These are phyloP conservation scores for Galaxias olidus DNA, from an alignment of 2,797 vertebrate genomes.

Conservation along the genomic window DNA sequence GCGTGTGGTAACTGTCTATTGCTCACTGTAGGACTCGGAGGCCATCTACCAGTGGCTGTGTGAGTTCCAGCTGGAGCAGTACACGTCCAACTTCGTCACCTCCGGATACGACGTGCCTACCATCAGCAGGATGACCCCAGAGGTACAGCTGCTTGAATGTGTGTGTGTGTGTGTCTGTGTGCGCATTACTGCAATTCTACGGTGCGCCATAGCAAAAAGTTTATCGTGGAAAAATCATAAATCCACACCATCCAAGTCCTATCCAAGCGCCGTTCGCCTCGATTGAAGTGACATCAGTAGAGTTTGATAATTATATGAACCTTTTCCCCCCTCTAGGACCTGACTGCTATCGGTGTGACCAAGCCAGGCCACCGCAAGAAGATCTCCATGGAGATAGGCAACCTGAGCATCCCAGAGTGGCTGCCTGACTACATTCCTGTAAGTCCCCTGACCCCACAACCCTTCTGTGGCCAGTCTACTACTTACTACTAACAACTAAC, in stretches of 20 bases:
- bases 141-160: slow-evolving; percentile 72
- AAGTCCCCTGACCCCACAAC: slow-evolving; percentile 30
- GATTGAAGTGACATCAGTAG: too few species aligned
- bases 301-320: too few species aligned
- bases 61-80: slow-evolving; percentile 92
- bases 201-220: too few species aligned
- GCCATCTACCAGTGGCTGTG: slow-evolving; percentile 94
- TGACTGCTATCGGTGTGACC: slow-evolving; percentile 94
- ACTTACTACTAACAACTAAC: not conserved
- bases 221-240: too few species aligned
- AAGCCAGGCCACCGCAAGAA: slow-evolving; percentile 96
- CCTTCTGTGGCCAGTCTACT: not conserved
- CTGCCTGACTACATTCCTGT: slow-evolving; percentile 93
- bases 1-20: not conserved
- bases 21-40: slow-evolving; percentile 81
- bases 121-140: slow-evolving; percentile 96
- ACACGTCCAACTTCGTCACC: slow-evolving; percentile 88
- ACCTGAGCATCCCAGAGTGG: slow-evolving; percentile 91
- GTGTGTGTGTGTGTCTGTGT: too few species aligned
- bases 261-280: too few species aligned
- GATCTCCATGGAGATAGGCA: slow-evolving; percentile 89
- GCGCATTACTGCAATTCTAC: too few species aligned
- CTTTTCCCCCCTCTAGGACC: slow-evolving; percentile 73
- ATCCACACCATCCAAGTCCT: too few species aligned
- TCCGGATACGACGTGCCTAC: slow-evolving; percentile 92